Base-by-base conservation (phyloP, 2,797 vertebrate genomes). In the Thripadectes ignobilis region DNA sequence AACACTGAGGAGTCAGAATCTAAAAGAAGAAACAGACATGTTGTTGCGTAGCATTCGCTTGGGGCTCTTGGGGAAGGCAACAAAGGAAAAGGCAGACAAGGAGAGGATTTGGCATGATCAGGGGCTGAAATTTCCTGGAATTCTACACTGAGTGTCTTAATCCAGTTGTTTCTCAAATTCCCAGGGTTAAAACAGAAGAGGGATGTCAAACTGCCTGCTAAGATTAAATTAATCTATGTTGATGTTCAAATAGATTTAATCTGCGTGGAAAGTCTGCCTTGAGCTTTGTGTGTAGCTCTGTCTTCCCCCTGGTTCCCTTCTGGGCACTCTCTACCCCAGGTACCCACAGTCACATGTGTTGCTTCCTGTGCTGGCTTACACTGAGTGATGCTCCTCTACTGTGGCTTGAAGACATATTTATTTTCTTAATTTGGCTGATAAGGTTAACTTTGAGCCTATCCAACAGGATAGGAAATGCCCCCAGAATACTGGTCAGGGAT, bases 321-420 rank as follows among this genome's bases (percentile, higher is more conserved):
- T 30, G 58, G 45, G 14, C 39, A 10, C 22, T 14, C n/a, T 58
- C 16, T 34, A 3, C 29, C 12, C 51, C 0, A 0, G 36, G 49
- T 21, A 43, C 11, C 20, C 19, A 1, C 24, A 4, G 4, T 43
- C n/a, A 20, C 15, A 2, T 0, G 1, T 41, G 11, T 66, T 67
- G 3, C 26, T 85, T 59, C 22, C 32, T 61, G 9, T 3, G 2
- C 45, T 48, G 29, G 4, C 32, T 85, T 45, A 8, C 17, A 3
- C 30, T 34, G 41, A 27, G 16, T 36, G 39, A 55, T 45, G 34
- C 29, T 72, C 8, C 10, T 72, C 18, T 4, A 3, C 5, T 14
- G 9, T 2, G 4, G 22, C 65, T 76, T n/a, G 36, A 20, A 48
- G 48, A 68, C 3, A 12, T 29, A 2, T 2, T 29, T 29, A 14